Evolutionary conservation across 2,797 vertebrate species (phyloP).

Genomic region (Zenarchopterus dispar): DNA sequence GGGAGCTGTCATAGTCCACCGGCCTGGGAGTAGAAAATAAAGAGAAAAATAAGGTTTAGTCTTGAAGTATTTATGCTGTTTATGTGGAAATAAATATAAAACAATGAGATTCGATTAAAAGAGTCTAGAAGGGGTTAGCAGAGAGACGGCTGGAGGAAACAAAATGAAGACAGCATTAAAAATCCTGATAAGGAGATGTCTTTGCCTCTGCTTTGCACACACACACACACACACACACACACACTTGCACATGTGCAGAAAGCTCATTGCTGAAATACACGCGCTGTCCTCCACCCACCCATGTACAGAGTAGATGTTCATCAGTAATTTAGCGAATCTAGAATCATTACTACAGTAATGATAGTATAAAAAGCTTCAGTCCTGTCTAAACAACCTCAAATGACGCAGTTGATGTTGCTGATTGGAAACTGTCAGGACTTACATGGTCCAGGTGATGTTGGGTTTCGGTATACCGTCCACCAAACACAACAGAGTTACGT

Average conservation of each 20-base stretch:
- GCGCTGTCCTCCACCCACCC: slow-evolving; percentile 8
- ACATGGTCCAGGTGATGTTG: slow-evolving; percentile 79
- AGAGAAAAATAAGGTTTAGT: slow-evolving; percentile 4
- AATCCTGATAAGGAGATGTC: no score
- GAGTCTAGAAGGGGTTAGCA: slow-evolving; percentile 8
- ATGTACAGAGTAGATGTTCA: slow-evolving; percentile 10
- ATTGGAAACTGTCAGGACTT: slow-evolving; percentile 34
- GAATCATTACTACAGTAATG: no score
- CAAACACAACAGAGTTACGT: slow-evolving; percentile 75
- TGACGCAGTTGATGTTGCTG: not conserved
- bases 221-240: slow-evolving; percentile 2
- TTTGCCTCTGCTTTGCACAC: not conserved
- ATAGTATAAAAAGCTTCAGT: no score
- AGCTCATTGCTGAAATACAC: not conserved
- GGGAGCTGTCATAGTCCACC: slow-evolving; percentile 44
- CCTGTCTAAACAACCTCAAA: no score
- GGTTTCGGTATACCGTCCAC: slow-evolving; percentile 77
- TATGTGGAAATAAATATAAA: not conserved
- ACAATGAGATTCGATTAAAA: not conserved
- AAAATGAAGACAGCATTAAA: not conserved
- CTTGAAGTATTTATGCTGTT: not conserved
- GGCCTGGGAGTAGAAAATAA: slow-evolving; percentile 64
- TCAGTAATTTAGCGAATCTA: not conserved
- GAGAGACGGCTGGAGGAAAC: not conserved
- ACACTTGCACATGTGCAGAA: not conserved